Base-by-base conservation (phyloP, 2,797 vertebrate genomes). In the Lithobates pipiens region DNA sequence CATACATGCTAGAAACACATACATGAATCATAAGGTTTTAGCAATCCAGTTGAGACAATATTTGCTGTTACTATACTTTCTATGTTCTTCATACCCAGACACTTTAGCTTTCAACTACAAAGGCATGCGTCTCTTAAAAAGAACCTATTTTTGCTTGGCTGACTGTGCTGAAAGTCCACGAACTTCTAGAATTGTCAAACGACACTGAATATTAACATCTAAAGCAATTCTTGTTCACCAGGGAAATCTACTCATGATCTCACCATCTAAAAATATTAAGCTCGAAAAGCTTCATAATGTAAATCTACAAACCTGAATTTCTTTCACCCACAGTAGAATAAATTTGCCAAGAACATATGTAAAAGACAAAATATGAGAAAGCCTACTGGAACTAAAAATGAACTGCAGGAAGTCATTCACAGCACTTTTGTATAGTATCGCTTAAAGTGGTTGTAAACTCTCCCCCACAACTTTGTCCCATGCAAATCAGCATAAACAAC, bases 121-220 rank as follows among this genome's bases (percentile, higher is more conserved):
- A 85, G 73, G 68, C 46, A 42, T 46, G 27, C 65, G 73, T 15
- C 61, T 70, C 69, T 76, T 46, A 46, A 46, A 39, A 46, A 46
- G 44, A 11, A 57, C 0, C 67, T 42, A 25, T 76, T 13, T 79
- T 54, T 80, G 13, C 67, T 29, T 5, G 83, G 54, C 25, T 77
- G 63, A 10, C 32, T 39, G 76, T 4, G 54, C 25, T 77, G 63
- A 10, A 32, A 42, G 75, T 4, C 61, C 32, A 75, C 23, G 74
- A 79, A 82, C n/a, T 61, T 46, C 2, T 11, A 67, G 69, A 77
- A 84, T 70, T 84, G 36, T n/a, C 32, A 61, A 39, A 76, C 29
- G 15, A 23, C 44, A 69, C 50, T 71, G 46, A 84, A 72, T 77
- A 67, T 75, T 63, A 82, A 82, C 50, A 63, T 71, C 65, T 84